Evolutionary conservation across 2,888 invertebrate genomes (phyloP), one percentile per base, ranked within the genome.

Genomic region (Cephus nigrinus): DNA sequence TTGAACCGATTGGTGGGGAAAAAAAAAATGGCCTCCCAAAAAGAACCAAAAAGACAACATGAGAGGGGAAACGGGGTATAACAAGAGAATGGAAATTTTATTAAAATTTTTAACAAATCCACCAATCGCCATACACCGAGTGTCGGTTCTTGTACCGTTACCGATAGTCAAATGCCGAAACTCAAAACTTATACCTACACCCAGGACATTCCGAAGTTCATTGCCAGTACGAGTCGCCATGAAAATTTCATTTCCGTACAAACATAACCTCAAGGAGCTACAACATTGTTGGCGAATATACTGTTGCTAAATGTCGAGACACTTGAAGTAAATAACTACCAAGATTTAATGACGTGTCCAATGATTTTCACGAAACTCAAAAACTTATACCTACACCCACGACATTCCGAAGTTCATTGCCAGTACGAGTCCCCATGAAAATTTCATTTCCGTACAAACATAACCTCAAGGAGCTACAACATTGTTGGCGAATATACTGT

Each of bases 1-100:
- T 87, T 86, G 85, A 81, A 81, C 80, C 55, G 33, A 69, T 55
- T 55, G 23, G 9, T 55, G 55, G 55, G 4, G 1, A 23, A 55
- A 40, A 40, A 40, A 40, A 55, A 55, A 23, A 55, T 55, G 55
- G 55, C 55, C 15, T 55, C 23, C 23, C 9, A 55, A 55, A 55
- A 9, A 55, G 9, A 55, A 23, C 23, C 55, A 55, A 15, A 55
- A 55, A 55, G 2, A 55, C 55, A 9, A 55, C 23, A 9, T 23
- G 23, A 55, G 23, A 55, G 9, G 55, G 23, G 2, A 55, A 55
- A 55, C 23, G 15, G 23, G 15, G 23, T 23, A 55, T 23, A 55
- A 55, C 2, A 9, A 55, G 23, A 55, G 23, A 55, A 55, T 23
- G 1, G 1, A 55, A 55, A 23, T 55, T 55, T 55, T 55, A 15